Base-by-base conservation (phyloP, 2,113 vertebrate species). In the Amazona vittata region DNA sequence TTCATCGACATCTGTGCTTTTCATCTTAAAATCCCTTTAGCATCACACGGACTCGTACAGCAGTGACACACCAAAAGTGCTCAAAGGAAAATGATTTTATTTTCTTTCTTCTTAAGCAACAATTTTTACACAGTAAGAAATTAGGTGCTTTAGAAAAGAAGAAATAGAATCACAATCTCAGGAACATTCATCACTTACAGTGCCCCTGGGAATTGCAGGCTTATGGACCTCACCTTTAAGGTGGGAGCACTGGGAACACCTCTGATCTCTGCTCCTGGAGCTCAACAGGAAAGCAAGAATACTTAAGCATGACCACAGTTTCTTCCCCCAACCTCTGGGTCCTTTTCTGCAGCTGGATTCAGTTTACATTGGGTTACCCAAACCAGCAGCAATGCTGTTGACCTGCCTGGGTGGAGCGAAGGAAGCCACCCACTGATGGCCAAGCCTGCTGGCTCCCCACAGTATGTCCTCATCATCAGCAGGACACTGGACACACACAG, bases 201-300 rank as follows among this genome's bases (percentile, higher is more conserved):
- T 2, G 7, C 25, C 3, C 1, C 20, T 1, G 29, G 28, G 24
- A 15, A 26, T 2, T 1, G 0, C 65, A 49, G 52, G 31, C 11
- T 16, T 8, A n/a, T 5, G 60, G 67, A 46, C 52, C 37, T 26
- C 39, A 4, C 33, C 20, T 1, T 25, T 55, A n/a, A 39, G 16
- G 29, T 69, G 83, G 86, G 14, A 73, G 41, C 2, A 0, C 2
- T 33, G 25, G 13, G 33, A 47, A 33, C 8, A 2, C 22, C 44
- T 71, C 44, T 20, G 29, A 39, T 31, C 52, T 16, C 20, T 8
- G 33, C 47, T 83, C 62, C 52, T 44, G 28, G 77, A 65, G n/a
- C 7, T 67, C 41, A 25, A 29, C 3, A 0, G 74, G 46, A 47
- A 15, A 49, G 43, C 25, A 47, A 26, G 25, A 39, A 1, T 6